phyloP scores from a whole-genome alignment of 1,140 invertebrate genomes.

The Pinna nobilis region DNA sequence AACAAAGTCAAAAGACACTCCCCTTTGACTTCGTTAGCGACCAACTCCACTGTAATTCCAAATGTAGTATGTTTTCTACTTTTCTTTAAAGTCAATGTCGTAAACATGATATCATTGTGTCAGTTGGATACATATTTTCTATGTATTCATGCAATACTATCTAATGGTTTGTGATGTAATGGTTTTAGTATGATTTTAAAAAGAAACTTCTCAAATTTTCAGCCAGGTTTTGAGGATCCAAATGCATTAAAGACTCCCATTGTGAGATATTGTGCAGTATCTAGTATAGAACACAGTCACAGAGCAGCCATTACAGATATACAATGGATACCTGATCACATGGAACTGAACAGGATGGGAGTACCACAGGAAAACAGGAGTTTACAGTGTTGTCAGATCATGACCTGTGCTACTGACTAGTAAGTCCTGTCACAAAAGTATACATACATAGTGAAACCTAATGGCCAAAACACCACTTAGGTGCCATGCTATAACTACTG shows the following conservation, averaged over 20 bases:
- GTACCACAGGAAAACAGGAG: constrained; percentile 71
- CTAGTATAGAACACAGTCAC: constrained; percentile 74
- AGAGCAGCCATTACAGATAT: constrained; percentile 72
- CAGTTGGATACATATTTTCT: neutral
- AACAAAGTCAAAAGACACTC: too few relatives aligned
- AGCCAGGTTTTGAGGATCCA: constrained; percentile 73
- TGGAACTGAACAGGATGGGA: constrained; percentile 74
- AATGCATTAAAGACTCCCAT: constrained; percentile 72
- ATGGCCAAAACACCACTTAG: too few relatives aligned
- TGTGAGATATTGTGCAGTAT: constrained; percentile 70
- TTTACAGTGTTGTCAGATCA: constrained; percentile 66
- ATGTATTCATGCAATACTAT: neutral
- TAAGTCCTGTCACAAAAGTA: constrained; percentile 49
- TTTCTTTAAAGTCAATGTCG: too few relatives aligned
- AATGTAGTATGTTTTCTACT: too few relatives aligned
- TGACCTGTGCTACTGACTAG: constrained; percentile 73
- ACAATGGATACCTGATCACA: constrained; percentile 74
- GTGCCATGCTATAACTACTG: too few relatives aligned
- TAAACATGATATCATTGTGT: too few relatives aligned
- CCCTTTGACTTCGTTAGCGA: too few relatives aligned
- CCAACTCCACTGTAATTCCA: too few relatives aligned
- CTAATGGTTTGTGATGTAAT: neutral
- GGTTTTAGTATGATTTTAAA: neutral
- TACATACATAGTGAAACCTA: too few relatives aligned
- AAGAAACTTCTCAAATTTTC: constrained; percentile 7